Evolutionary conservation across 2,797 vertebrate genomes (phyloP).

Genomic region (Argentina silus): DNA sequence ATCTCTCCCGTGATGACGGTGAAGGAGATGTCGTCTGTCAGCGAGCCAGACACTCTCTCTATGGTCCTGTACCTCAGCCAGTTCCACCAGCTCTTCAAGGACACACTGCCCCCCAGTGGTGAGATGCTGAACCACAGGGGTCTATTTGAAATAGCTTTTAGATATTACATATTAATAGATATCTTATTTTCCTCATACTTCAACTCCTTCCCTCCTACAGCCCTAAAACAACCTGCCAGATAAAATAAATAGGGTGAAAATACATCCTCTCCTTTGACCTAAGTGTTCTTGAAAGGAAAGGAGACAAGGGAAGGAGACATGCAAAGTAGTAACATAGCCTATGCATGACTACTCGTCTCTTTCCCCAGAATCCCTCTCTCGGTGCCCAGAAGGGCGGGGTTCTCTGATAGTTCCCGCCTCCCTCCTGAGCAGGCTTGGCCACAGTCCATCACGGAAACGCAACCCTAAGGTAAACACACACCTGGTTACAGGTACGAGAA

Average conservation of each 20-base stretch:
- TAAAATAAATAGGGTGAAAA: too few relatives aligned
- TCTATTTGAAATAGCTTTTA: background rate
- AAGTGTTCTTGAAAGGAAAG: too few relatives aligned
- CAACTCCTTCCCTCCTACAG: too few relatives aligned
- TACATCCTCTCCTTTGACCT: too few relatives aligned
- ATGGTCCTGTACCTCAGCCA: constrained; percentile 98
- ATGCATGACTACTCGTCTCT: constrained; percentile 1
- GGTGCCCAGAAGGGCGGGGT: constrained; percentile 83
- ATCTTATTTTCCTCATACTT: too few relatives aligned
- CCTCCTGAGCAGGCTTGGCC: constrained; percentile 90
- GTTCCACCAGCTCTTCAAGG: constrained; percentile 93
- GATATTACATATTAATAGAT: background rate
- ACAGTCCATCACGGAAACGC: constrained; percentile 88
- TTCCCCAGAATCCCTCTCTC: constrained; percentile 75
- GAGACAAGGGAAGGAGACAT: background rate
- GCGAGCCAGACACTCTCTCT: constrained; percentile 89
- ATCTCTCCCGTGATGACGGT: constrained; percentile 93
- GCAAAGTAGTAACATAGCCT: background rate
- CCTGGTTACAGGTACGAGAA: background rate
- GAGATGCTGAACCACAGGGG: constrained; percentile 51
- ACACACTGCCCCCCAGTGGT: constrained; percentile 83
- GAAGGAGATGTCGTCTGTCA: constrained; percentile 88
- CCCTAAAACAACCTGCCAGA: too few relatives aligned
- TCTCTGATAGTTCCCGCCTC: constrained; percentile 86
- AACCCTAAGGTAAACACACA: constrained; percentile 82